Conservation (phyloP, 2,113 vertebrate species). For the Aviceda subcristata region DNA sequence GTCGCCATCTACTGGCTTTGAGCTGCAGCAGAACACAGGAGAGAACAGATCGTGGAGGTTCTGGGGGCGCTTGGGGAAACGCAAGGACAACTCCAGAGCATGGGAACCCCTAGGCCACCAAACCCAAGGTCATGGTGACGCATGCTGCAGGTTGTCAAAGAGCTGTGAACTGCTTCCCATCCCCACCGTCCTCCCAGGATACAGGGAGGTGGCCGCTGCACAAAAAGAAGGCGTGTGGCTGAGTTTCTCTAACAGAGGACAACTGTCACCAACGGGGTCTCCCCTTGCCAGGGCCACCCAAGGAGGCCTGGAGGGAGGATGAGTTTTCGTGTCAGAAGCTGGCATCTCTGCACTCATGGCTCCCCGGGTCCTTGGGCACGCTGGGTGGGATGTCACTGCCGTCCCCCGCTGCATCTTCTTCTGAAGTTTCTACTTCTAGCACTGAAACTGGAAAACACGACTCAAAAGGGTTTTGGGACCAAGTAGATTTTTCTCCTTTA, state of each 20-base stretch:
- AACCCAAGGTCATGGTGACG: neutral
- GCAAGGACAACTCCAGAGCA: accelerated
- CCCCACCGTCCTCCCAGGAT: neutral
- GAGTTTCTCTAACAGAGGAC: accelerated
- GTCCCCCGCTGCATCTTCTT: neutral
- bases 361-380: neutral
- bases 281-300: neutral
- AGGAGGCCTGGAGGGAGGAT: neutral
- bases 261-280: accelerated
- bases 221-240: neutral
- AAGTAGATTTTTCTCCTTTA: neutral
- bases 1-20: slow-evolving; percentile 54
- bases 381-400: neutral
- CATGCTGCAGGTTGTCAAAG: neutral
- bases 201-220: accelerated
- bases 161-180: neutral
- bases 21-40: neutral
- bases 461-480: neutral
- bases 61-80: accelerated
- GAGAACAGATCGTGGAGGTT: neutral
- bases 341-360: accelerated
- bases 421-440: neutral
- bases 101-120: neutral
- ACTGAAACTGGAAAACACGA: neutral
- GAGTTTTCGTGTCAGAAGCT: neutral